Conservation (phyloP, 2,888 invertebrate species). For the Miltochrista miniata region DNA sequence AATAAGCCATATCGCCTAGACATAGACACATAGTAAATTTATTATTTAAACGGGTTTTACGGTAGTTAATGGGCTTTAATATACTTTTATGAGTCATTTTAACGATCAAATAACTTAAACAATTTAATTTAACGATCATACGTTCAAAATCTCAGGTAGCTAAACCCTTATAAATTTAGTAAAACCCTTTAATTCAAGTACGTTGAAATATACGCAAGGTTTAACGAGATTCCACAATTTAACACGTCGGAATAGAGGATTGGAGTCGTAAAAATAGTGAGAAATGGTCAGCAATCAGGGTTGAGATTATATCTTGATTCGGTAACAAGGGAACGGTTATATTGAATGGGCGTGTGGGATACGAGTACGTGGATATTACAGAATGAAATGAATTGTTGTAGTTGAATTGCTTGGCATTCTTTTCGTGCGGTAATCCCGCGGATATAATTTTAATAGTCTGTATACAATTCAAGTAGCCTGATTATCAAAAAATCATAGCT, state of each 20-base stretch:
- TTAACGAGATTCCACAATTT: slow-evolving; percentile 55
- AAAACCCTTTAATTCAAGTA: slow-evolving; percentile 54
- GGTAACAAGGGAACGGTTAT: slow-evolving; percentile 42
- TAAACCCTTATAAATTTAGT: slow-evolving; percentile 54
- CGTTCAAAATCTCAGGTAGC: slow-evolving; percentile 39
- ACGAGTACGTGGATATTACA: neutral
- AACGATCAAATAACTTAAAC: slow-evolving; percentile 35
- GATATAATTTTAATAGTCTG: too few relatives aligned
- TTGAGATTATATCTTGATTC: slow-evolving; percentile 64
- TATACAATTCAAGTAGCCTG: too few relatives aligned
- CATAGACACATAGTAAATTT: too few relatives aligned
- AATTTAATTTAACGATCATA: slow-evolving; percentile 31
- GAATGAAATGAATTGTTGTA: neutral
- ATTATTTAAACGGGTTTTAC: too few relatives aligned
- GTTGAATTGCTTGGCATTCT: too few relatives aligned
- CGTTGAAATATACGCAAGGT: slow-evolving; percentile 44
- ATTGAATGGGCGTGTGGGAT: slow-evolving; percentile 8
- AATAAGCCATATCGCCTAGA: too few relatives aligned
- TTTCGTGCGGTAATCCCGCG: too few relatives aligned
- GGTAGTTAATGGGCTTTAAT: too few relatives aligned
- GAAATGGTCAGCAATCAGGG: slow-evolving; percentile 69
- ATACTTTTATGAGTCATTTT: slow-evolving; percentile 3
- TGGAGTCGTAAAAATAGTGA: slow-evolving; percentile 72
- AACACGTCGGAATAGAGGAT: slow-evolving; percentile 50
- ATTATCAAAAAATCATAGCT: too few relatives aligned